phyloP scores from a whole-genome alignment of 2,888 invertebrate genomes.

The Leucophora obtusa region DNA sequence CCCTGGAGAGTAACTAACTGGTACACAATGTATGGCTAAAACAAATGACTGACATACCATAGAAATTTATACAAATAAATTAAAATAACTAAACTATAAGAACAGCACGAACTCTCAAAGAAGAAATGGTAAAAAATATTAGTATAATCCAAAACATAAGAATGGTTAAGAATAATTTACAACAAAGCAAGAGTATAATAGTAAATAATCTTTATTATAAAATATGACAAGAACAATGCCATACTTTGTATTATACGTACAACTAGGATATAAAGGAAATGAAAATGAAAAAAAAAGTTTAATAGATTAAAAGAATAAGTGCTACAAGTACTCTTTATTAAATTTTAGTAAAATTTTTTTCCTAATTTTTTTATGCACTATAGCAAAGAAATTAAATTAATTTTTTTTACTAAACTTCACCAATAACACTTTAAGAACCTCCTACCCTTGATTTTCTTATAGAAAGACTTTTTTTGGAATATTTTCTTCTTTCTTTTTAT shows the following conservation, averaged over 20 bases:
- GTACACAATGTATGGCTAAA: neutral
- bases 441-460: neutral
- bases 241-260: neutral
- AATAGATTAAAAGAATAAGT: conserved; percentile 40
- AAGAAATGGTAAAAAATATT: conserved; percentile 17
- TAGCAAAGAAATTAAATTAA: neutral
- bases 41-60: conserved; percentile 34
- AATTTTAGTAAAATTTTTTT: conserved; percentile 23
- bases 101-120: conserved; percentile 19
- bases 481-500: neutral
- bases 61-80: conserved; percentile 53
- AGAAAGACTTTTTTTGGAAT: neutral
- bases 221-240: conserved; percentile 46
- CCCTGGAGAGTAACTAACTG: conserved; percentile 43
- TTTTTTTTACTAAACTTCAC: neutral
- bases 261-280: neutral
- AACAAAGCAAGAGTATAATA: neutral
- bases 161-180: conserved; percentile 39
- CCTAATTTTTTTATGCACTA: neutral
- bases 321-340: conserved; percentile 38
- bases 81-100: conserved; percentile 44
- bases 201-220: conserved; percentile 38
- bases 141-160: conserved; percentile 18
- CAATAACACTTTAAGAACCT: conserved; percentile 10
- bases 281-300: conserved; percentile 18